Evolutionary conservation across 2,797 vertebrate species (phyloP), one percentile per base, ranked within the genome.

Genomic region (Bovichtus variegatus): DNA sequence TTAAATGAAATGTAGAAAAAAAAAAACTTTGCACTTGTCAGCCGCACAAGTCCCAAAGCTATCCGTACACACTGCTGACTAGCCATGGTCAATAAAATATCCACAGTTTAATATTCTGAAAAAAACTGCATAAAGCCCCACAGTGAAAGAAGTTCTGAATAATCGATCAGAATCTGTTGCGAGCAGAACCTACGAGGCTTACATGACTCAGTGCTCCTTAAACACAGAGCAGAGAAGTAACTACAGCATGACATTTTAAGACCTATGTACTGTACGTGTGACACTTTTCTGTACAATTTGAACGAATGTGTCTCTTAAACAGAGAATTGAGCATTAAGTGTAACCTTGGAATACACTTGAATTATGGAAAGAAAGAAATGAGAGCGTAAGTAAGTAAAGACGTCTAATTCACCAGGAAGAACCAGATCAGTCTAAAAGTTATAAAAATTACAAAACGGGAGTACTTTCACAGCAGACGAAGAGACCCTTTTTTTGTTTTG

Each of bases 121-220:
- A 60, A 58, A 71, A 80, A 74, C 47, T 18, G 27, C 59, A 59
- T 36, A n/a, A 11, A 53, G 18, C 12, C 46, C 6, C 19, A 29
- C 9, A 12, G 0, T 67, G 36, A 59, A 73, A 74, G 76, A 38
- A 6, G n/a, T 1, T 34, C 2, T 78, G 76, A 84, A 84, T 78
- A 36, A 87, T 84, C 76, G 1, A 76, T 72, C 15, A 19, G 50
- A 27, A 49, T 49, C 36, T 36, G 40, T 44, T 55, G 23, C 25
- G 15, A 72, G 58, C 50, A 58, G 44, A 44, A 3, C 9, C 29
- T 0, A 8, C 5, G 4, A 49, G 3, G 0, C 21, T 62, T 15
- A 19, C 18, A 25, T 2, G 6, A 53, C 31, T 49, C 6, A 16
- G 8, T 23, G 21, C 21, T 41, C 31, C 12, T 31, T 61, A 15